Base-by-base conservation (phyloP, 2,888 invertebrate genomes). In the Platynereis dumerilii region DNA sequence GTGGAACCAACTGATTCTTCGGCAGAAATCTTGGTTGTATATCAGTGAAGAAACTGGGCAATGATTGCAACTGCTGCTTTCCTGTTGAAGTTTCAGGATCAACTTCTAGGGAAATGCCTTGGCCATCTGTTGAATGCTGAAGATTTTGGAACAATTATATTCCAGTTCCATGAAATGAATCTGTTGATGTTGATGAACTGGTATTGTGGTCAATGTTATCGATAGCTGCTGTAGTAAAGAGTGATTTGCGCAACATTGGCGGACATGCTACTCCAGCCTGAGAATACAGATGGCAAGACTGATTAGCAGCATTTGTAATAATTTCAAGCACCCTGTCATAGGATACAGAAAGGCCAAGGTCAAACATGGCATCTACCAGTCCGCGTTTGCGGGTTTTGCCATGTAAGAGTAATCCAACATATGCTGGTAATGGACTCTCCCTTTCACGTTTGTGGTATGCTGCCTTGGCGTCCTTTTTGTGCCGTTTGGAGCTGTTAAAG, bases 151-250 rank as follows among this genome's bases (percentile, higher is more conserved):
- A 71, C n/a, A 70, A 12, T 5, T 73, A 73, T 39, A 72, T 69
- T 28, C 65, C 64, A 2, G 71, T 71, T 2, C 72, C 73, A 64
- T 74, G 70, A 42, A 69, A 69, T 17, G 68, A 69, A 20, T 59
- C 58, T 20, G 53, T 65, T 26, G 70, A 68, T 42, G 67, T 69
- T 17, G 69, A 66, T 54, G 71, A 54, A 39, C 58, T 64, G 42
- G 70, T 69, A 55, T 71, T 75, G 39, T 71, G 71, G 39, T 75
- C 72, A 34, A 70, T 73, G 58, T 70, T 74, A 52, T 75, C 72
- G 29, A 72, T 61, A 20, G 70, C 72, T 44, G 70, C 29, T 48
- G 70, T 71, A 5, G 75, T 73, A 58, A 73, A 73, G 15, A 12
- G 7, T 7, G 7, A 7, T 12, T 34, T 34, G n/a, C n/a, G n/a